A percentile compares a stretch with the other conserved stretches of the same genome.
These are phyloP conservation scores for Polymixis lichenea DNA, from an alignment of 2,888 invertebrate species.

Conservation along the genomic window DNA sequence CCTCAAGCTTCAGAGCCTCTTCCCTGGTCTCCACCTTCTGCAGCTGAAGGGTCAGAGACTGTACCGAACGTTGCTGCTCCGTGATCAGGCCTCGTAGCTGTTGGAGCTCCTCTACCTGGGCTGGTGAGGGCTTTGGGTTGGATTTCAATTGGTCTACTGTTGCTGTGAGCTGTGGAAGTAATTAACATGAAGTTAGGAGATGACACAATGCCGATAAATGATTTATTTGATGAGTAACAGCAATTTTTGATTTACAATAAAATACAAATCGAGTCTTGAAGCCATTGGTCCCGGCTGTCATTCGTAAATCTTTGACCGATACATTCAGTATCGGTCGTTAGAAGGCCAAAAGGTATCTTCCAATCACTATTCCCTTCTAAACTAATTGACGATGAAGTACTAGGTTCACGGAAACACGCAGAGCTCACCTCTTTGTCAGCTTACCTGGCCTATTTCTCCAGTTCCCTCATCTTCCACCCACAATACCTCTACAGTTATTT, in stretches of 20 bases:
- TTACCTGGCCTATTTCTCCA: conserved; percentile 93
- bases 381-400: neutral
- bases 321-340: too few relatives aligned
- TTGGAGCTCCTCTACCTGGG: conserved; percentile 82
- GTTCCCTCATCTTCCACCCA: conserved; percentile 95
- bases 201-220: neutral
- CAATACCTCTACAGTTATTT: conserved; percentile 67
- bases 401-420: neutral
- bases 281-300: too few relatives aligned
- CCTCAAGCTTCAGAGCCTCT: conserved; percentile 85
- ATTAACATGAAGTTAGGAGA: neutral
- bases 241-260: too few relatives aligned
- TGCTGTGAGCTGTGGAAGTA: conserved; percentile 73
- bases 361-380: too few relatives aligned
- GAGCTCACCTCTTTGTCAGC: neutral
- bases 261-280: neutral
- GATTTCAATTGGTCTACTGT: conserved; percentile 78
- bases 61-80: conserved; percentile 91
- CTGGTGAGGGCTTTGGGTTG: conserved; percentile 74
- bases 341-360: too few relatives aligned
- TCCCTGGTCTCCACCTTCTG: conserved; percentile 88
- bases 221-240: neutral
- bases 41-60: conserved; percentile 89
- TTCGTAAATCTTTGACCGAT: too few relatives aligned
- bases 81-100: conserved; percentile 88